Evolutionary conservation across 2,113 vertebrate species (phyloP).

Genomic region (Butorides virescens): DNA sequence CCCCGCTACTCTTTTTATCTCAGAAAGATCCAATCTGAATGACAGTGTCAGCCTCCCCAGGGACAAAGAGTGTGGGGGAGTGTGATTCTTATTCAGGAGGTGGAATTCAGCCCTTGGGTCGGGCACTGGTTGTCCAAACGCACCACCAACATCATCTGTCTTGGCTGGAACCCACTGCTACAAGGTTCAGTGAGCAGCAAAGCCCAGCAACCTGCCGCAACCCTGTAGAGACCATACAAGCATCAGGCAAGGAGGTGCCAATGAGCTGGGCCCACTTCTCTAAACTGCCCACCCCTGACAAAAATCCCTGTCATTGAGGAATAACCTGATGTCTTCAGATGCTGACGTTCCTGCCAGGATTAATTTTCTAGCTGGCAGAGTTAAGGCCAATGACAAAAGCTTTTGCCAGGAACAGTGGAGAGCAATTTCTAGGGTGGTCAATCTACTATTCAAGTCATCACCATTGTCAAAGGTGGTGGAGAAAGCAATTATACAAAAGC

Average conservation of each 20-base stretch:
- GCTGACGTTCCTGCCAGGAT: background rate
- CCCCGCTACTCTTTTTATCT: fast-evolving
- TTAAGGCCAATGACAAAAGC: background rate
- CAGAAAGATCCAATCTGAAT: background rate
- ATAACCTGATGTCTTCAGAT: background rate
- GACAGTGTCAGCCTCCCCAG: background rate
- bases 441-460: background rate
- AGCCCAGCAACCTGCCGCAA: fast-evolving
- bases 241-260: background rate
- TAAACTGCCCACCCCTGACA: background rate
- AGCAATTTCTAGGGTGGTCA: background rate
- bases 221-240: background rate
- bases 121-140: background rate
- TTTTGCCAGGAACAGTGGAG: background rate
- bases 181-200: fast-evolving
- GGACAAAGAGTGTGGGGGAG: background rate
- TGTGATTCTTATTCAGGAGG: background rate
- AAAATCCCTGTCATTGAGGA: background rate
- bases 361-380: background rate
- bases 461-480: background rate
- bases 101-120: background rate
- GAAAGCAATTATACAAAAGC: background rate
- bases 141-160: background rate
- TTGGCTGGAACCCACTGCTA: background rate
- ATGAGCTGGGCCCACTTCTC: background rate